These are phyloP conservation scores for Vespertilio murinus DNA, from an alignment of 2,797 vertebrate genomes.

Conservation along the genomic window DNA sequence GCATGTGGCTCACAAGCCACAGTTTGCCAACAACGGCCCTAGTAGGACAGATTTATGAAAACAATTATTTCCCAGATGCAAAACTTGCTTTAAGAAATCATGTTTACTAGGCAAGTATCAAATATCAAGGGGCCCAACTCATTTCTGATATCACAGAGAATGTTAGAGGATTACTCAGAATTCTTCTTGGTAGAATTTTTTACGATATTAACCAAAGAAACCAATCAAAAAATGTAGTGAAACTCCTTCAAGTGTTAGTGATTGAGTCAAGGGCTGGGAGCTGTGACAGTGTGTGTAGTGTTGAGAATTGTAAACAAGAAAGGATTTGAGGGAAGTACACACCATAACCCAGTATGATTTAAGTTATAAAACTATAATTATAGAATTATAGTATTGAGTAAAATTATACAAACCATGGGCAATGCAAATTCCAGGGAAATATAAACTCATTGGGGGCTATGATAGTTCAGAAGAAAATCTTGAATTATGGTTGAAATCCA, in stretches of 20 bases:
- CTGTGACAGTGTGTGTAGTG: not conserved
- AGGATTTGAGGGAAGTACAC: not conserved
- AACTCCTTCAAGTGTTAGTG: not conserved
- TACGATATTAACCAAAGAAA: not conserved
- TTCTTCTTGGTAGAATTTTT: not conserved
- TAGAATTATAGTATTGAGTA: not conserved
- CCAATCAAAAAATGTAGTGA: not conserved
- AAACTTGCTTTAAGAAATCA: conserved; percentile 13
- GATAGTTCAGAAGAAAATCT: not conserved
- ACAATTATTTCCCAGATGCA: not conserved
- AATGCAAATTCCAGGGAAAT: not conserved
- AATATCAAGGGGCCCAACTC: not conserved
- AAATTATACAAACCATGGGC: not conserved
- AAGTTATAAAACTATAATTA: not conserved
- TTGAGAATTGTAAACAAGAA: not conserved
- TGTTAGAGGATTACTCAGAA: not conserved
- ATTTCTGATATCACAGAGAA: conserved; percentile 51
- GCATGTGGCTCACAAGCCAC: no score
- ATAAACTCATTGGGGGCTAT: not conserved
- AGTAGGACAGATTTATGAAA: no score
- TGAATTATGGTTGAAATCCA: not conserved
- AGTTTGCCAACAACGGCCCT: no score
- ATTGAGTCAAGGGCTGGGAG: not conserved
- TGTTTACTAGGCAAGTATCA: not conserved
- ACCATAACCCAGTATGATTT: not conserved